These are phyloP conservation scores for Pipistrellus pipistrellus DNA, from an alignment of 2,797 vertebrate species.

Conservation along the genomic window DNA sequence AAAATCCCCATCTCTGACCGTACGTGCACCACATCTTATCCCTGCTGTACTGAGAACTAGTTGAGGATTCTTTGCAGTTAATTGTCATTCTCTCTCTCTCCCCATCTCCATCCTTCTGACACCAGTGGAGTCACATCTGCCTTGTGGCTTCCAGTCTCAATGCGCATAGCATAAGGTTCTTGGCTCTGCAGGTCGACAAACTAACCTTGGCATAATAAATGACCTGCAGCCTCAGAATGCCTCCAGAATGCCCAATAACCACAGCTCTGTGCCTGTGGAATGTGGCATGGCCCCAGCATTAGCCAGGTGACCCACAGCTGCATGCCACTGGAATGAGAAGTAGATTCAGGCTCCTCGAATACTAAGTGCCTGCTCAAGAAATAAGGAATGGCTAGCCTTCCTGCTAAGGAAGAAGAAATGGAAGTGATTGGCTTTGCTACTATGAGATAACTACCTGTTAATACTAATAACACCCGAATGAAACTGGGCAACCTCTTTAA, in stretches of 20 bases:
- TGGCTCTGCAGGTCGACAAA: constrained; percentile 28
- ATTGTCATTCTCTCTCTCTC: constrained; percentile 35
- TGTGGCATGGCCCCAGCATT: constrained; percentile 72
- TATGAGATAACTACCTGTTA: background rate
- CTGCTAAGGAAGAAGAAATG: background rate
- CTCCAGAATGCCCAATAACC: constrained; percentile 83
- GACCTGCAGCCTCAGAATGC: constrained; percentile 54
- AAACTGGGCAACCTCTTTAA: background rate
- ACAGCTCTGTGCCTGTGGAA: constrained; percentile 71
- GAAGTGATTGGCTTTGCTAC: background rate
- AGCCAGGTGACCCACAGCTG: constrained; percentile 76
- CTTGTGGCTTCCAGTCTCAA: constrained; percentile 40
- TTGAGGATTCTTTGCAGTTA: constrained; percentile 11
- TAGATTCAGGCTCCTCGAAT: constrained; percentile 63
- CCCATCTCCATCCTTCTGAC: constrained; percentile 19
- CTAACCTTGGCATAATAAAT: constrained; percentile 75
- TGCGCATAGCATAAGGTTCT: constrained; percentile 45
- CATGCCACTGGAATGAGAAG: constrained; percentile 74
- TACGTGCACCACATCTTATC: too few relatives aligned
- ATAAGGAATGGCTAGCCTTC: constrained; percentile 3
- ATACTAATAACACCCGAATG: background rate
- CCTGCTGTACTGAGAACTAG: background rate
- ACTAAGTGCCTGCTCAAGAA: constrained; percentile 47
- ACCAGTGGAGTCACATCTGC: constrained; percentile 36
- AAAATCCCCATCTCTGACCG: background rate